A percentile compares a stretch with the other conserved stretches of the same genome.
These are phyloP conservation scores for Parochlus steinenii DNA, from an alignment of 2,888 invertebrate genomes.

Conservation along the genomic window DNA sequence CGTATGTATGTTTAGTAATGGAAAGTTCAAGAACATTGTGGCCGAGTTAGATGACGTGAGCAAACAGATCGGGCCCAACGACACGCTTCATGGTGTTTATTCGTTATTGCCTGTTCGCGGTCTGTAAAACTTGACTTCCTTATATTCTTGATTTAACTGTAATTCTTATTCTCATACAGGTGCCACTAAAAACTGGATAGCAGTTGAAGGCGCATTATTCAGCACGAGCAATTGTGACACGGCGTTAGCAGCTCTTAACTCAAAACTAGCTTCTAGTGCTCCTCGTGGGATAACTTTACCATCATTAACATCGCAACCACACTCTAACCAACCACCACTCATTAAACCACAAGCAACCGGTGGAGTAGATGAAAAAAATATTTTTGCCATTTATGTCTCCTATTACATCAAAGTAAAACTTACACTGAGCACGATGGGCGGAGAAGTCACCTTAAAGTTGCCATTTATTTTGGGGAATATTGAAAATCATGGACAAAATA, in stretches of 20 bases:
- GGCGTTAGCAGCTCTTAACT: conserved; percentile 19
- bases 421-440: conserved; percentile 57
- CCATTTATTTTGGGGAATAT: conserved; percentile 58
- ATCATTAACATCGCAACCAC: conserved; percentile 16
- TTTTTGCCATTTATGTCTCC: conserved; percentile 72
- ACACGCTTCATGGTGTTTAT: conserved; percentile 42
- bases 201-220: conserved; percentile 62
- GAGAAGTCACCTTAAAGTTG: conserved; percentile 54
- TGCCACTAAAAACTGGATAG: conserved; percentile 73
- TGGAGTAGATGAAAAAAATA: conserved; percentile 55
- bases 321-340: conserved; percentile 34
- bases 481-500: conserved; percentile 13
- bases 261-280: conserved; percentile 20
- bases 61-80: conserved; percentile 46
- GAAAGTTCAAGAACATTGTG: conserved; percentile 76
- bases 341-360: no score
- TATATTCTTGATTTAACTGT: neutral
- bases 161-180: conserved; percentile 37
- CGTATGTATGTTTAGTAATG: conserved; percentile 84
- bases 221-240: conserved; percentile 31
- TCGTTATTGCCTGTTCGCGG: conserved; percentile 44
- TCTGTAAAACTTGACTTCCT: conserved; percentile 17
- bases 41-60: conserved; percentile 47
- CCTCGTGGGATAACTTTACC: conserved; percentile 14
- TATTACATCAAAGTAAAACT: conserved; percentile 75